These are phyloP conservation scores for Netelia fuscicornis DNA, from an alignment of 2,888 invertebrate species.

Conservation along the genomic window DNA sequence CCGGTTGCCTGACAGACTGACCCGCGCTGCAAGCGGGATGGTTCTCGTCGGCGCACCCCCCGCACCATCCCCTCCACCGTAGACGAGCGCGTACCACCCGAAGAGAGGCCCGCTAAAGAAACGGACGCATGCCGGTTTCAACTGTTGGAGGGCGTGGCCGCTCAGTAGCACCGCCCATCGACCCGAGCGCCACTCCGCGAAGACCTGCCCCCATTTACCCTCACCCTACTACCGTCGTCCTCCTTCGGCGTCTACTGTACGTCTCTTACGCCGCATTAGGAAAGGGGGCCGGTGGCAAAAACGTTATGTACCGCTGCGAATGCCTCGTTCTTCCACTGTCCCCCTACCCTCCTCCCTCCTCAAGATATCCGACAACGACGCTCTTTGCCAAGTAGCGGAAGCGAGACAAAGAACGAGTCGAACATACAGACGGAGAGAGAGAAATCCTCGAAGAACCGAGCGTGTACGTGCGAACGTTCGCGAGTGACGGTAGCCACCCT, in stretches of 20 bases:
- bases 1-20: constrained; percentile 85
- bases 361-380: constrained; percentile 46
- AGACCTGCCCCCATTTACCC: constrained; percentile 58
- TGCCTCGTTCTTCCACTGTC: constrained; percentile 49
- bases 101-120: constrained; percentile 37
- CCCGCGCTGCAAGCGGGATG: constrained; percentile 82
- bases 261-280: constrained; percentile 44
- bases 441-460: constrained; percentile 56
- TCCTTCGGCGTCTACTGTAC: constrained; percentile 32
- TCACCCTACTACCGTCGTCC: constrained; percentile 7
- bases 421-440: neutral
- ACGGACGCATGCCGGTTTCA: constrained; percentile 17
- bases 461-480: constrained; percentile 73
- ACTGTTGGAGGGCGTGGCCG: constrained; percentile 40
- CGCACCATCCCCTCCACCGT: constrained; percentile 42
- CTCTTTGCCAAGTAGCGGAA: constrained; percentile 60
- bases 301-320: constrained; percentile 59
- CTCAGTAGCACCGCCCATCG: constrained; percentile 31
- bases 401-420: constrained; percentile 36
- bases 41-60: constrained; percentile 79
- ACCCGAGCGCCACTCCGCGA: constrained; percentile 42
- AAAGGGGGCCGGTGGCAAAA: constrained; percentile 40
- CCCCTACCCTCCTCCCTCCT: constrained; percentile 22
- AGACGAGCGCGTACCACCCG: constrained; percentile 6
- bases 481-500: constrained; percentile 69